A percentile compares a stretch with the other conserved stretches of the same genome.
phyloP scores from a whole-genome alignment of 2,113 vertebrate species.

The Dissostichus mawsoni region DNA sequence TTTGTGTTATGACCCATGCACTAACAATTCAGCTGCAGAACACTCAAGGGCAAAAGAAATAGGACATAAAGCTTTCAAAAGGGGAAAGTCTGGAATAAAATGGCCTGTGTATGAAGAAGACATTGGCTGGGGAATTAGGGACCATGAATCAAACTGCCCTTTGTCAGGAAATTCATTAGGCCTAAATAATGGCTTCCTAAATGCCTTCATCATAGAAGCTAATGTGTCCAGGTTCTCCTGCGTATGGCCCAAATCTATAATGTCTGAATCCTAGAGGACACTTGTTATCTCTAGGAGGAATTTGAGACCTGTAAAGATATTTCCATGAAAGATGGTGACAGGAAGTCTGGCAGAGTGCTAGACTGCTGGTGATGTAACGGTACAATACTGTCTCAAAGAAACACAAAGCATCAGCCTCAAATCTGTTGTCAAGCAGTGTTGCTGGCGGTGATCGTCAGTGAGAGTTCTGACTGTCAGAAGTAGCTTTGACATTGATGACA shows the following conservation, averaged over 20 bases:
- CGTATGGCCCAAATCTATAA: constrained; percentile 36
- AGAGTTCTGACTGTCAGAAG: constrained; percentile 37
- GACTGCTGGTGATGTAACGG: constrained; percentile 1
- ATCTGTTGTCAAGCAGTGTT: constrained; percentile 25
- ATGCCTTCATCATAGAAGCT: constrained; percentile 58
- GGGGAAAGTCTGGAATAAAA: constrained; percentile 31
- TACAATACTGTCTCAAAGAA: constrained; percentile 1
- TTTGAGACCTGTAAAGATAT: constrained; percentile 40
- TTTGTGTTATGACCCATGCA: not conserved
- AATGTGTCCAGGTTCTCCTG: constrained; percentile 50
- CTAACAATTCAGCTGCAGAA: constrained; percentile 29
- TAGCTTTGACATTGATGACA: constrained; percentile 37
- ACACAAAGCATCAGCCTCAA: constrained; percentile 35
- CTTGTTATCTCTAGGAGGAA: constrained; percentile 20
- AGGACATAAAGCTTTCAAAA: constrained; percentile 8
- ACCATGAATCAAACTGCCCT: constrained; percentile 60
- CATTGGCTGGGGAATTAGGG: constrained; percentile 22
- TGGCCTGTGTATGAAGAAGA: constrained; percentile 35
- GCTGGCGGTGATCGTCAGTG: constrained; percentile 16
- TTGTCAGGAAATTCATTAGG: constrained; percentile 62
- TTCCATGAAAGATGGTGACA: constrained; percentile 28
- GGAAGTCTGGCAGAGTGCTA: not conserved
- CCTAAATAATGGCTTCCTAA: constrained; percentile 68
- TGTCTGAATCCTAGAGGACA: constrained; percentile 25
- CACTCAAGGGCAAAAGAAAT: constrained; percentile 45